Conservation (phyloP, 2,113 vertebrate genomes). For the Nycticorax nycticorax region DNA sequence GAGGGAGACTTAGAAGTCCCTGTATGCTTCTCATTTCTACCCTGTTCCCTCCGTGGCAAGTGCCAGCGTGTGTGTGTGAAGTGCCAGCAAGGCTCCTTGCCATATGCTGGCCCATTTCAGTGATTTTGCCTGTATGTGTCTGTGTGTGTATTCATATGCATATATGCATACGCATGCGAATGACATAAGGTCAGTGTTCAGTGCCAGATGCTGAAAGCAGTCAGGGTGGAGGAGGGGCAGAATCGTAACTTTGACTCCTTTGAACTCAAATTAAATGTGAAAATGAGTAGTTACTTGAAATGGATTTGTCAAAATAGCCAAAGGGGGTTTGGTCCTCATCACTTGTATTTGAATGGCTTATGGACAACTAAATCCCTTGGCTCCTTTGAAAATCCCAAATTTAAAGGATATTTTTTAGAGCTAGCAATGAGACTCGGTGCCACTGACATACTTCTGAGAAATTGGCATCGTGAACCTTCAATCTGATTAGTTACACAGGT, state of each 20-base stretch:
- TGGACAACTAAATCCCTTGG: slow-evolving; percentile 35
- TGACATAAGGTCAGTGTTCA: slow-evolving; percentile 46
- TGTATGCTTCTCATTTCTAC: not conserved
- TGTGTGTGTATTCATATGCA: slow-evolving; percentile 27
- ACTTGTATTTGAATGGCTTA: not conserved
- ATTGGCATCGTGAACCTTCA: not conserved
- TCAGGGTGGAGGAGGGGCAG: not conserved
- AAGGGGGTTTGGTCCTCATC: slow-evolving; percentile 42
- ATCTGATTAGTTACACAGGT: slow-evolving; percentile 45
- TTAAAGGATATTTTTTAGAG: slow-evolving; percentile 32
- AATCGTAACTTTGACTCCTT: slow-evolving; percentile 42
- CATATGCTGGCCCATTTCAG: slow-evolving; percentile 16
- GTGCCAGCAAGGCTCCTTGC: not conserved
- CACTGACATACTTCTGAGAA: not conserved
- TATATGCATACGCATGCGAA: slow-evolving; percentile 32
- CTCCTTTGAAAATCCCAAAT: slow-evolving; percentile 49
- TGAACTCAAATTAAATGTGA: slow-evolving; percentile 64
- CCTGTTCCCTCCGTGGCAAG: not conserved
- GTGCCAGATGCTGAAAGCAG: slow-evolving; percentile 40
- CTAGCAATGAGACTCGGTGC: not conserved
- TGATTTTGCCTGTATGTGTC: not conserved
- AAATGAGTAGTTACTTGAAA: slow-evolving; percentile 48
- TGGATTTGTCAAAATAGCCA: slow-evolving; percentile 62
- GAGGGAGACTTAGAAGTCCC: not conserved
- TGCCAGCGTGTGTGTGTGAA: not conserved